Evolutionary conservation across 2,113 vertebrate genomes (phyloP), one percentile per base, ranked within the genome.

Genomic region (Xenopus borealis): DNA sequence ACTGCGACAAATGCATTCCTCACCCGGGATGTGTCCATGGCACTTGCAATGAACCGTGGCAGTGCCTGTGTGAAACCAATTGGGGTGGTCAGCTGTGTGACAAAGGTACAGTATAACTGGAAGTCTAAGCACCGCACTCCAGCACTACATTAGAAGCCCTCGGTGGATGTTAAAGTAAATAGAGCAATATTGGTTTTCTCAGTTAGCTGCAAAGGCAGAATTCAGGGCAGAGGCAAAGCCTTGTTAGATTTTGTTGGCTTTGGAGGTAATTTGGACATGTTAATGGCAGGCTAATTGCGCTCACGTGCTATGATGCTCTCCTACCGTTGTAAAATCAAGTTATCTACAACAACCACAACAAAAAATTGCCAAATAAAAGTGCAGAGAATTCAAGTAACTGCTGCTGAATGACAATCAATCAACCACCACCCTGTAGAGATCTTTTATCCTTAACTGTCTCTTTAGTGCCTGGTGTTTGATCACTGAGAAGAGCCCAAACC

Each of bases 61-160:
- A 98, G 77, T 98, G 97, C 84, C 93, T 98, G 82, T 99, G 97
- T 69, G 97, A 98, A 86, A 98, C 95, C 86, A 99, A 98, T 93
- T 98, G 96, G 96, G 97, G 97, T 20, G 97, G 97, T 70, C 97
- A 98, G 81, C 95, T 99, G 79, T 99, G 97, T 50, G 93, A 99
- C 87, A 98, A 98, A 96, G 97, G 97, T 99, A 89, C 33, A 40
- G 33, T 40, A 27, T 1, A 40, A 40, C 33, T 27, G 23, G 23
- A 3, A 27, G 23, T 27, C 23, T 3, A 27, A 12, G 47, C 47
- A 50, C 40, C 10, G 17, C 17, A n/a, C 20, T 10, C 12, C 17
- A 12, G 9, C 20, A 33, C 50, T n/a, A 33, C 20, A 55, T 55
- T 30, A 14, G 50, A 30, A 30, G 12, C 10, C 9, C 10, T 64